Conservation (phyloP, 2,113 vertebrate species). For the Istiophorus platypterus region DNA sequence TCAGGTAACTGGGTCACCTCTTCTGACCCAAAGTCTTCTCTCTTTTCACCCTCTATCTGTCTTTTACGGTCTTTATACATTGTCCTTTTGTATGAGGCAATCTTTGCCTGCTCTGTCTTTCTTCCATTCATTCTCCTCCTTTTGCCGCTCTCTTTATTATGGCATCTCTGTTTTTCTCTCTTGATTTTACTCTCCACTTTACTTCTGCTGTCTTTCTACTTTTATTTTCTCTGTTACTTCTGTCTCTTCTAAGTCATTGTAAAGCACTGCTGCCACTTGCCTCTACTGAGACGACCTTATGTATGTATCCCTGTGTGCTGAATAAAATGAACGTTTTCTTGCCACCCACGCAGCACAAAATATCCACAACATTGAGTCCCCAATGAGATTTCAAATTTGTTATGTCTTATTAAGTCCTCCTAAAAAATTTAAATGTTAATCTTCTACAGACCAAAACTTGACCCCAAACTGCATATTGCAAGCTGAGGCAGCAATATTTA, state of each 20-base stretch:
- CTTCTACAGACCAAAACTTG: neutral
- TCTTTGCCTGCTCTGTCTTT: slow-evolving; percentile 6
- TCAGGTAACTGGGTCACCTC: slow-evolving; percentile 96
- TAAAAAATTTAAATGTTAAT: neutral
- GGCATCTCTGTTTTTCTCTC: neutral
- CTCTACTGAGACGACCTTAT: slow-evolving; percentile 6
- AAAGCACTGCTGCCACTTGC: slow-evolving; percentile 48
- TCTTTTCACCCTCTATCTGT: slow-evolving; percentile 51
- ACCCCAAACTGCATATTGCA: neutral
- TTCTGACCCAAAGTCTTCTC: slow-evolving; percentile 81
- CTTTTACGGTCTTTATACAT: slow-evolving; percentile 30
- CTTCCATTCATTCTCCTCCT: neutral
- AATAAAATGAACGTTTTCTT: slow-evolving; percentile 25
- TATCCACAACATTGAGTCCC: neutral
- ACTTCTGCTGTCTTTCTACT: neutral
- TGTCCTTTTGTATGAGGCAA: slow-evolving; percentile 5
- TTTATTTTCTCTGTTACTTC: slow-evolving; percentile 24
- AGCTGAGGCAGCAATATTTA: slow-evolving; percentile 29
- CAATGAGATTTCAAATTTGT: slow-evolving; percentile 28
- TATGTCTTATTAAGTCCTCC: slow-evolving; percentile 7
- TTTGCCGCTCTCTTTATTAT: neutral
- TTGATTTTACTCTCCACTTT: slow-evolving; percentile 5
- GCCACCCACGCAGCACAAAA: slow-evolving; percentile 38
- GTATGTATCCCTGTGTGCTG: slow-evolving; percentile 8
- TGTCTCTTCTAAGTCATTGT: slow-evolving; percentile 50